Evolutionary conservation across 2,113 vertebrate genomes (phyloP), one percentile per base, ranked within the genome.

Genomic region (Lamprotornis superbus): DNA sequence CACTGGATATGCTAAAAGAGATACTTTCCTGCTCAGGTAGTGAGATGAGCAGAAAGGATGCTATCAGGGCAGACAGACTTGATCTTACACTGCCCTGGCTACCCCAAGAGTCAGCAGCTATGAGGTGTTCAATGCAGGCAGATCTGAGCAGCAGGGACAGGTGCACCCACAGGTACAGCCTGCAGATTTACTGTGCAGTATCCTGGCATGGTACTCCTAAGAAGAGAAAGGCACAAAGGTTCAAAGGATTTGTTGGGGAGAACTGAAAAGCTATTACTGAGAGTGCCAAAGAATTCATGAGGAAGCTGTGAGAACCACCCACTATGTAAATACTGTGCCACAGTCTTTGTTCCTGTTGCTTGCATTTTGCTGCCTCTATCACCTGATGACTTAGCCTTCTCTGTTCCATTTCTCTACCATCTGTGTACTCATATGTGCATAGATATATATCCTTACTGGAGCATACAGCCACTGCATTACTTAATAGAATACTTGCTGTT

Each of bases 181-280:
- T 35, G 47, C n/a, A 59, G 35, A 52, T 12, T 16, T 30, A 15
- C 37, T n/a, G 52, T 24, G 53, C 1, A 1, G 21, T 39, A 77
- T 68, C 69, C 82, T 74, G n/a, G 25, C 22, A 27, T 12, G 1
- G 1, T n/a, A 39, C 44, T 70, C 1, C 0, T 23, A 50, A 25
- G 25, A 70, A 67, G 8, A 68, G 30, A 78, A 44, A 90, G 49
- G 25, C 50, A 86, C 12, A 65, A 31, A 64, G 21, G 30, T 22
- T 69, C 40, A 39, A 67, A 85, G 39, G 23, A 70, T 31, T 84
- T 35, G 12, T 5, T 30, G 40, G 22, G 22, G 86, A 77, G 15
- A 77, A 39, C 21, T 76, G 76, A 76, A 90, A 92, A 90, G 11
- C 46, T 80, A 4, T 31, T 80, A 22, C 16, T 65, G n/a, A 83